Conservation (phyloP, 2,113 vertebrate species). For the Strix uralensis region DNA sequence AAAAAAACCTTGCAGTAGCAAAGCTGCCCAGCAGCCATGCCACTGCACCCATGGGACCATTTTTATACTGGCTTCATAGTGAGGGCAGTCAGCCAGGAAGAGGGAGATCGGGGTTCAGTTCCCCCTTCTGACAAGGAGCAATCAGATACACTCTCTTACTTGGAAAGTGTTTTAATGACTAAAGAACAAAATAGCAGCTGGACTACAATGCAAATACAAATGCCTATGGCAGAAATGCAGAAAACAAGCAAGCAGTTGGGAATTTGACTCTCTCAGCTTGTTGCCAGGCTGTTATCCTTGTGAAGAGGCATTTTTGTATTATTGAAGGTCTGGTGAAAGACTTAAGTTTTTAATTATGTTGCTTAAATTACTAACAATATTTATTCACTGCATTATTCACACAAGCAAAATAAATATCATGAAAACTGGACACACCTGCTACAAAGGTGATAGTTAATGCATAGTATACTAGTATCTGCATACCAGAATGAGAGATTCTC, state of each 20-base stretch:
- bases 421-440: neutral
- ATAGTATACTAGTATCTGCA: neutral
- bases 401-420: neutral
- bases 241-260: neutral
- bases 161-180: neutral
- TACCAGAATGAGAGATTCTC: neutral
- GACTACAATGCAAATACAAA: neutral
- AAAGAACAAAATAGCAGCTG: neutral
- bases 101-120: neutral
- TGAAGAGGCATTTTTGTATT: neutral
- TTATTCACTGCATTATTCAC: neutral
- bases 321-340: neutral
- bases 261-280: neutral
- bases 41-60: neutral
- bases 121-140: neutral
- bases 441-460: neutral
- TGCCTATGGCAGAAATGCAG: neutral
- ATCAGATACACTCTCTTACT: neutral
- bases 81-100: neutral
- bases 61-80: neutral
- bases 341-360: neutral
- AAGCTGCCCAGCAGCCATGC: neutral
- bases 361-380: neutral
- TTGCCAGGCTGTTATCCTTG: neutral
- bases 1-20: neutral